Evolutionary conservation across 2,888 invertebrate genomes (phyloP), one percentile per base, ranked within the genome.

Genomic region (Pheosia tremula): DNA sequence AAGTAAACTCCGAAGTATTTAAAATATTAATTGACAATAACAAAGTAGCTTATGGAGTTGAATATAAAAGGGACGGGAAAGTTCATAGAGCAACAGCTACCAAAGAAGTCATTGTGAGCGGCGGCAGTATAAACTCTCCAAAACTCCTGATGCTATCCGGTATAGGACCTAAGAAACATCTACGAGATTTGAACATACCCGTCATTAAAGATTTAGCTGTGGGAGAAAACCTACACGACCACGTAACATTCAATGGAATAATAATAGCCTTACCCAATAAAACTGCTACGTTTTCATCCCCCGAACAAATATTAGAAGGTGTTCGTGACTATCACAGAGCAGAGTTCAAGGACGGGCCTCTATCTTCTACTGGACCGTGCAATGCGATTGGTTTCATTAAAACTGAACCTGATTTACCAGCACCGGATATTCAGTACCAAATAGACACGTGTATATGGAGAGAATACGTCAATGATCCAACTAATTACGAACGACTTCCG

Each of bases 381-480:
- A 94, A 92, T 69, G 89, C 94, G 0, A 91, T 95, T 13, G 94
- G 94, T 0, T 96, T 96, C 75, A 84, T 94, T 0, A 94, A 94
- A 80, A 95, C 85, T 0, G 78, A 85, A 2, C 93, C 94, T 24
- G 36, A 83, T 50, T 82, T 90, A 0, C 86, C 85, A 7, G 87
- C 94, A 4, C 96, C 96, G 0, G 96, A 96, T 76, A 91, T 96
- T 7, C 96, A 96, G 79, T 95, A 63, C 52, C 80, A 82, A 57
- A 93, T 95, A 37, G 94, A 95, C 67, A 84, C 91, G 0, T 76
- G 84, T 0, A 93, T 90, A 59, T 87, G 94, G 50, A 77, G 87
- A 41, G 95, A 96, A 69, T 95, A 93, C 60, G 74, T 94, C 0
- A 77, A 79, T 0, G 94, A 95, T 67, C 95, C 95, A 7, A 59